Percentiles rank a stretch among this genome's conserved stretches.
These are phyloP conservation scores for Eristalis pertinax DNA, from an alignment of 2,888 invertebrate genomes.

Conservation along the genomic window DNA sequence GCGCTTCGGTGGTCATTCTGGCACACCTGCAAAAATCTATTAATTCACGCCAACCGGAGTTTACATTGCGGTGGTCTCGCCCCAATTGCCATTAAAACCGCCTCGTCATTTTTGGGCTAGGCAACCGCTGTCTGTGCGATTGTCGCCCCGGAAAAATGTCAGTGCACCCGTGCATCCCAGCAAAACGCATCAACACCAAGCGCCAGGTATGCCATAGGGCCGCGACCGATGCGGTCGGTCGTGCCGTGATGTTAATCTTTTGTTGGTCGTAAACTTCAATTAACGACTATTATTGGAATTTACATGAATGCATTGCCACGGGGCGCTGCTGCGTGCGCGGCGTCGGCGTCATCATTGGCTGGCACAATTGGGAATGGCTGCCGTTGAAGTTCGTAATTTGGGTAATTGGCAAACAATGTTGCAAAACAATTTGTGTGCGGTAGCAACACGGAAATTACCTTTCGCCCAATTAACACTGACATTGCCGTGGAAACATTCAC, in stretches of 20 bases:
- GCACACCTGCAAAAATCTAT: conserved; percentile 53
- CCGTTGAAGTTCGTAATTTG: conserved; percentile 48
- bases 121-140: background rate
- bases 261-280: conserved; percentile 66
- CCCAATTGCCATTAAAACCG: conserved; percentile 66
- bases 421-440: conserved; percentile 61
- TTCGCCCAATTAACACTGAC: conserved; percentile 45
- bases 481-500: background rate
- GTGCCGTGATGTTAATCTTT: conserved; percentile 65
- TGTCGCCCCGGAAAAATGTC: no score
- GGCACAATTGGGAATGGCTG: background rate
- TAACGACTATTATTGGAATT: conserved; percentile 39
- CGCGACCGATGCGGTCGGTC: background rate
- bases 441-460: conserved; percentile 26
- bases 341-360: conserved; percentile 20
- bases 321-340: background rate
- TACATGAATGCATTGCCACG: background rate
- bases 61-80: conserved; percentile 61
- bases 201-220: conserved; percentile 26
- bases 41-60: conserved; percentile 57
- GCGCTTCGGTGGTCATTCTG: background rate
- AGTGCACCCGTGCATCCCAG: no score
- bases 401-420: conserved; percentile 70
- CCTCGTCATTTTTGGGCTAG: conserved; percentile 60
- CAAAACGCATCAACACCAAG: background rate